Evolutionary conservation across 2,113 vertebrate species (phyloP).

Genomic region (Toxostoma redivivum): DNA sequence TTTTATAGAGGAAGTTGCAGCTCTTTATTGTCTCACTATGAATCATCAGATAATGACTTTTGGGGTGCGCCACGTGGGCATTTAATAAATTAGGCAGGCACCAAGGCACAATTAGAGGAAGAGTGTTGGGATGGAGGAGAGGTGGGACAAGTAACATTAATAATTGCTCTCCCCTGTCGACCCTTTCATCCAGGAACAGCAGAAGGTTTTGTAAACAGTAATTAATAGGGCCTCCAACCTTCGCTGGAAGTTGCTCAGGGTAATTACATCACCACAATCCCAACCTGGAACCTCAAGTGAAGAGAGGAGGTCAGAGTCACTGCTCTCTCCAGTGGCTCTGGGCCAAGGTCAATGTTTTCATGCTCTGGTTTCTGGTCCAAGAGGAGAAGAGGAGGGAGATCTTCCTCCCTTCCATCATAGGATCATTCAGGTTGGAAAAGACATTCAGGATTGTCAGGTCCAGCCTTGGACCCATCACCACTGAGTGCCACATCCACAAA

Average conservation of each 20-base stretch:
- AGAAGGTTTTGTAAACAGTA: conserved; percentile 41
- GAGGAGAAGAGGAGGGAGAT: neutral
- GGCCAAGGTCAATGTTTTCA: neutral
- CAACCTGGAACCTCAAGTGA: conserved; percentile 18
- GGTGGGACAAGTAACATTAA: conserved; percentile 39
- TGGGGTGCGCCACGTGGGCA: conserved; percentile 17
- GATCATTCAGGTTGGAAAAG: neutral
- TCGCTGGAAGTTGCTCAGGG: conserved; percentile 9
- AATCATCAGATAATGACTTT: conserved; percentile 37
- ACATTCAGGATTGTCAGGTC: neutral
- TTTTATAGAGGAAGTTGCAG: conserved; percentile 38
- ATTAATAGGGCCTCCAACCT: conserved; percentile 44
- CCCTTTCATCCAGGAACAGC: conserved; percentile 45
- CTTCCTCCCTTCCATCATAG: neutral
- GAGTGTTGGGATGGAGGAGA: conserved; percentile 28
- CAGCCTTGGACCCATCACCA: neutral
- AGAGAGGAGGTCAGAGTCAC: neutral
- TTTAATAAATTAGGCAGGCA: conserved; percentile 49
- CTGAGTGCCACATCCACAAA: neutral
- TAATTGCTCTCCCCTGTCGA: conserved; percentile 7
- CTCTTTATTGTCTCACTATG: conserved; percentile 15
- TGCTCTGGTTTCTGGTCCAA: neutral
- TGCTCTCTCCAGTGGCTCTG: neutral
- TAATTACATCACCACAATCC: conserved; percentile 28
- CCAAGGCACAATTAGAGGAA: conserved; percentile 31